Evolutionary conservation across 2,797 vertebrate species (phyloP), one percentile per base, ranked within the genome.

Genomic region (Clarias laeviceps): DNA sequence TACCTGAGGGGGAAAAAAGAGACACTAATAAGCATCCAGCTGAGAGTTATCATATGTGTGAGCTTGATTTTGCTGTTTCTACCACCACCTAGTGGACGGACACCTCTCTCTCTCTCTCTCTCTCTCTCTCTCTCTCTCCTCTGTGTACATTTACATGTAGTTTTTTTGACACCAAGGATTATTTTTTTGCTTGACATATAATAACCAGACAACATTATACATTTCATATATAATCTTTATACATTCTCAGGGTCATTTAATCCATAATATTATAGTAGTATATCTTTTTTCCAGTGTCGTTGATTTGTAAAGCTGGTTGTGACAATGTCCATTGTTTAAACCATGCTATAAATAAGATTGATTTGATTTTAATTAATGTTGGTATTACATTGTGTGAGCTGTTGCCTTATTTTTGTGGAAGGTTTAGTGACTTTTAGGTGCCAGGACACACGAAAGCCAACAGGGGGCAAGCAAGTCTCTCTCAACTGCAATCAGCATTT

Each of bases 401-500:
- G 6, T 6, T 77, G 12, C 34, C 4, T 24, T 1, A 27, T 64
- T 8, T 64, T 57, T 80, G 59, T 45, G 2, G 32, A 37, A n/a
- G 57, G 34, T 79, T 7, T 20, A 78, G 12, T 17, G 12, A 62
- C 37, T 65, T 45, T 29, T 80, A 65, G 61, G 29, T 40, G 59
- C 29, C 61, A 65, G 62, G n/a, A 65, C 78, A 80, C 29, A 65
- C 59, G 27, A 32, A 37, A 81, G 66, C 84, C 84, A 81, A 65
- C 69, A 85, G 84, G 57, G 84, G 79, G 78, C 84, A 85, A 61
- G 45, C 68, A 65, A 40, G 66, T 9, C 76, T 85, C 77, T 85
- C 66, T 20, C 12, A 64, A 73, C 62, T 61, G 14, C 24, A 69
- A 27, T 57, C 57, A 61, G 27, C 32, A 66, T 84, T 76, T 66